These are phyloP conservation scores for Urechis unicinctus DNA, from an alignment of 2,888 invertebrate species.

Conservation along the genomic window DNA sequence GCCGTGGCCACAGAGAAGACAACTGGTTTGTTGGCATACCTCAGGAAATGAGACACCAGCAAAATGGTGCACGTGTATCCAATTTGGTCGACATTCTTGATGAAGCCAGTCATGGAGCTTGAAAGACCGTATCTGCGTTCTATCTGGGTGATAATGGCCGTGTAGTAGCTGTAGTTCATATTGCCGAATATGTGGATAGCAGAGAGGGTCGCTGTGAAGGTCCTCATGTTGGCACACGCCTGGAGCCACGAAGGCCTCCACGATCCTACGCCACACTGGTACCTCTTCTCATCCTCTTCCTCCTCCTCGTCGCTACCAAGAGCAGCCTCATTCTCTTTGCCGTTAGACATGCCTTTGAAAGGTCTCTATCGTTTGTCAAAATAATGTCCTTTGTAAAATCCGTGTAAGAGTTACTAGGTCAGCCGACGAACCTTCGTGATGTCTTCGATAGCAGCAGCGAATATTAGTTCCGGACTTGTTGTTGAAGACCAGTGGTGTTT, in stretches of 20 bases:
- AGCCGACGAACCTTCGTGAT: no score
- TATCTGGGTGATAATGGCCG: slow-evolving; percentile 26
- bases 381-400: no score
- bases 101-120: slow-evolving; percentile 31
- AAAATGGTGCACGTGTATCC: slow-evolving; percentile 29
- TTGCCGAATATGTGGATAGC: slow-evolving; percentile 13
- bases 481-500: no score
- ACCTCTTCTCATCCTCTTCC: neutral
- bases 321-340: no score
- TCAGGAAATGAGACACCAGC: slow-evolving; percentile 24
- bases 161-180: slow-evolving; percentile 20
- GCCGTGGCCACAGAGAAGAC: slow-evolving; percentile 13
- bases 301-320: no score
- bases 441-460: no score
- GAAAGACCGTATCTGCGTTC: slow-evolving; percentile 36
- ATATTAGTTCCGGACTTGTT: no score
- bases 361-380: no score
- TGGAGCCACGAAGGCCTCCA: slow-evolving; percentile 20
- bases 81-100: slow-evolving; percentile 38
- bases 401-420: no score
- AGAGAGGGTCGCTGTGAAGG: slow-evolving; percentile 21
- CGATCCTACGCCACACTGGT: slow-evolving; percentile 4
- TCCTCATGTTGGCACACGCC: slow-evolving; percentile 14
- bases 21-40: slow-evolving; percentile 19
- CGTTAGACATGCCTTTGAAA: no score